Percentiles rank a stretch among this genome's conserved stretches.
These are phyloP conservation scores for Eurosta solidaginis DNA, from an alignment of 1,140 invertebrate genomes.

Conservation along the genomic window DNA sequence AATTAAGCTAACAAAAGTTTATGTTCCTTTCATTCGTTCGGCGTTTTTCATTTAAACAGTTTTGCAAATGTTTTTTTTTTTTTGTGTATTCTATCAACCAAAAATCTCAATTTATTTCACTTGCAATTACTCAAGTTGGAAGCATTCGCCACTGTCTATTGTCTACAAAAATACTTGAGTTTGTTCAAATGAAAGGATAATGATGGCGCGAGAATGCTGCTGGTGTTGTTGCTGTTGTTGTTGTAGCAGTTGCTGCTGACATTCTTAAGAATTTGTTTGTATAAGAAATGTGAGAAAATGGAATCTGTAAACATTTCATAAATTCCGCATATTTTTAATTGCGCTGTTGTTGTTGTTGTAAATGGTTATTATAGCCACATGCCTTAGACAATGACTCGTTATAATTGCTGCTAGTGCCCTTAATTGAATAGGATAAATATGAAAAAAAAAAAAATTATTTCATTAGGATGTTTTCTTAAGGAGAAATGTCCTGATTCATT, in stretches of 20 bases:
- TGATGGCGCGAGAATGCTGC: background rate
- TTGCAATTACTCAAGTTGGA: background rate
- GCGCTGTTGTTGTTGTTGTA: background rate
- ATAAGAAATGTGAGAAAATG: background rate
- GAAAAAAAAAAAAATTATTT: no score
- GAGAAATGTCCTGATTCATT: no score
- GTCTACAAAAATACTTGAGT: background rate
- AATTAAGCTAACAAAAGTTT: conserved; percentile 23
- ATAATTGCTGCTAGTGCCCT: no score
- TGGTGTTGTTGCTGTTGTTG: background rate
- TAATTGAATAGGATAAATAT: no score
- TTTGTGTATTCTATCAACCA: background rate
- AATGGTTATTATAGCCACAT: background rate
- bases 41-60: background rate
- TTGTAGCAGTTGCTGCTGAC: background rate
- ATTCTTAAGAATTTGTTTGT: background rate
- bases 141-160: no score
- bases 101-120: background rate
- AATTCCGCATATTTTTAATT: background rate
- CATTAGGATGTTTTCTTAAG: no score
- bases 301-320: no score
- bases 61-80: background rate
- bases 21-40: background rate
- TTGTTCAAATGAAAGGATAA: background rate
- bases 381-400: no score